Evolutionary conservation across 23 tunicate genomes (phyloP), one percentile per base, ranked within the genome.

Genomic region (Corella eumyota): DNA sequence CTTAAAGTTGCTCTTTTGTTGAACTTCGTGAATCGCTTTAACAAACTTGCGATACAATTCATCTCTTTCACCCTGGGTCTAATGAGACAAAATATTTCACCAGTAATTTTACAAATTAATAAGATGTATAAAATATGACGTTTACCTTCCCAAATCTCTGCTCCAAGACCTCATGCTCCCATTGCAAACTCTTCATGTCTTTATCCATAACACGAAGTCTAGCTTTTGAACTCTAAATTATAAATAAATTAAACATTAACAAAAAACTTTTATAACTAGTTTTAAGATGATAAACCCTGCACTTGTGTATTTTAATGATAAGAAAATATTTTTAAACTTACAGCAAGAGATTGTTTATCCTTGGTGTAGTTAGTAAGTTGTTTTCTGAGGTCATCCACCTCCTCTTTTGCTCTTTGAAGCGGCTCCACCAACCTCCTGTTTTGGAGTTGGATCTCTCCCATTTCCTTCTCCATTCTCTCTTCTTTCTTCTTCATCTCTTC

Each of bases 401-500:
- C 81, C 44, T 83, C 93, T 30, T 61, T 71, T 0, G 98, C 98
- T 61, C 66, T 90, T 51, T 75, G 79, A 22, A 92, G 72, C 33
- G 98, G 98, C 61, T 92, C 98, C 25, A 67, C 62, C 50, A 92
- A 46, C 58, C 71, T 81, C 30, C 77, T 47, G 72, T 92, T 92
- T 33, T 82, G 98, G 3, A 40, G 71, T 58, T 92, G 93, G 20
- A 83, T 74, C 51, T 92, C 98, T 32, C 76, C 85, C 98, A 92
- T 92, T 27, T 82, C 93, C 55, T 92, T 92, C 56, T 83, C 93
- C 73, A 92, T 37, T 45, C 93, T 38, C 51, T 92, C 98, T 51
- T 92, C 98, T 54, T 92, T 92, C 70, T 88, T 83, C 67, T 92
- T 92, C 93, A 81, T 92, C 56, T 92, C 93, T 47, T 92, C 98